Evolutionary conservation across 2,888 invertebrate species (phyloP).

Genomic region (Drosophila atripex): DNA sequence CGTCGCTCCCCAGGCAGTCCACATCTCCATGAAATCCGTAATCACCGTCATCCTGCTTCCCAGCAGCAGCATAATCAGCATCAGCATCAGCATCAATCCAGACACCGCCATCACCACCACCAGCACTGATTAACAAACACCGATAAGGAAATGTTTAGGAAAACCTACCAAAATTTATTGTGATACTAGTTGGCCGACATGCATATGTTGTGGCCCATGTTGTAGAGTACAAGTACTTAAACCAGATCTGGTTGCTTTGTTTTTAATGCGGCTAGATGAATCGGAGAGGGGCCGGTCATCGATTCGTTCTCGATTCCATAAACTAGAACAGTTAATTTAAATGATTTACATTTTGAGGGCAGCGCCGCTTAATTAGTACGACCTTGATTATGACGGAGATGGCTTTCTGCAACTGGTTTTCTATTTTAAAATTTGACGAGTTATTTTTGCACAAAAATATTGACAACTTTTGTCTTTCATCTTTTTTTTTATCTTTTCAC

Average conservation of each 20-base stretch:
- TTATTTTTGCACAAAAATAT: not conserved
- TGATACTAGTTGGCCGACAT: slow-evolving; percentile 2
- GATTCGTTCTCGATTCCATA: slow-evolving; percentile 18
- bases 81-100: not conserved
- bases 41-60: not conserved
- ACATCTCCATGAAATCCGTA: not conserved
- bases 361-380: slow-evolving; percentile 37
- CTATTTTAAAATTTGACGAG: not conserved
- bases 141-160: not conserved
- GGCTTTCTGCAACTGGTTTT: not conserved
- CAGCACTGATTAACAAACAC: too few relatives aligned
- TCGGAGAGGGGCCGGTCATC: slow-evolving; percentile 17
- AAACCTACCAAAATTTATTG: slow-evolving; percentile 19
- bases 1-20: not conserved
- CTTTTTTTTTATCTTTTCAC: too few relatives aligned
- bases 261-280: slow-evolving; percentile 18
- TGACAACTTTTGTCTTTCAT: not conserved
- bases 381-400: not conserved
- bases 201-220: not conserved
- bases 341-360: slow-evolving; percentile 57
- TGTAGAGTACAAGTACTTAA: not conserved
- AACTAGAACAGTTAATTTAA: slow-evolving; percentile 59
- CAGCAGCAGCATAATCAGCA: not conserved
- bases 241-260: not conserved
- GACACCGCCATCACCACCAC: too few relatives aligned